Percentiles rank a stretch among this genome's conserved stretches.
phyloP scores from a whole-genome alignment of 2,888 invertebrate genomes.

The Brenthis hecate region DNA sequence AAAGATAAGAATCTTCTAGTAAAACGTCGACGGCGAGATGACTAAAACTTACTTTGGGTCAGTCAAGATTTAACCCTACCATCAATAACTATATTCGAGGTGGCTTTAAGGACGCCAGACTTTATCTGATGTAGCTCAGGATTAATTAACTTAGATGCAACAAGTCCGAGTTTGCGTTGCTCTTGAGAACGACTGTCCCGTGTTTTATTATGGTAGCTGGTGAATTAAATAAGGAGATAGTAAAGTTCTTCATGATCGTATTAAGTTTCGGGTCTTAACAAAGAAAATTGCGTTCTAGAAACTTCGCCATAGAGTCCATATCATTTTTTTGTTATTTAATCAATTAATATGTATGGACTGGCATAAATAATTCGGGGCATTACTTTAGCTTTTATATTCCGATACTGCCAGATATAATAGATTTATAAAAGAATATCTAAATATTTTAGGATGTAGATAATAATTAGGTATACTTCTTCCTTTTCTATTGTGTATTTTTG shows the following conservation, averaged over 20 bases:
- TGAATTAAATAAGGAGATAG: conserved; percentile 70
- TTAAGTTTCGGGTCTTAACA: conserved; percentile 49
- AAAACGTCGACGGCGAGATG: conserved; percentile 22
- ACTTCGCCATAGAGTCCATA: conserved; percentile 37
- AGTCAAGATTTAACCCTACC: conserved; percentile 37
- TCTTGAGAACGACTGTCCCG: conserved; percentile 71
- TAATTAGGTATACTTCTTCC: no score
- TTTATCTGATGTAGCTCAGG: conserved; percentile 72
- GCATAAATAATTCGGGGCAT: conserved; percentile 32
- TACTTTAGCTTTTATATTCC: conserved; percentile 24
- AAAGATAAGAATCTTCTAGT: conserved; percentile 24
- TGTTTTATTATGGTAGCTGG: conserved; percentile 73
- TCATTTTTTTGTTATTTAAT: conserved; percentile 16
- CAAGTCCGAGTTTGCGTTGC: conserved; percentile 78
- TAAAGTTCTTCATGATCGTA: conserved; percentile 50
- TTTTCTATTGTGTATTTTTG: no score
- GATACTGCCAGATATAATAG: no score
- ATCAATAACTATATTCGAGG: conserved; percentile 51
- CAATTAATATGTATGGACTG: conserved; percentile 34
- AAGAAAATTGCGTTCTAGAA: conserved; percentile 43
- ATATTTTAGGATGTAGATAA: no score
- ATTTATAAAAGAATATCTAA: no score
- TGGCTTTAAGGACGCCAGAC: conserved; percentile 56
- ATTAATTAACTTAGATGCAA: conserved; percentile 82
- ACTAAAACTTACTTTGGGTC: conserved; percentile 37